These are phyloP conservation scores for Cyclina sinensis DNA, from an alignment of 1,140 invertebrate species.

Conservation along the genomic window DNA sequence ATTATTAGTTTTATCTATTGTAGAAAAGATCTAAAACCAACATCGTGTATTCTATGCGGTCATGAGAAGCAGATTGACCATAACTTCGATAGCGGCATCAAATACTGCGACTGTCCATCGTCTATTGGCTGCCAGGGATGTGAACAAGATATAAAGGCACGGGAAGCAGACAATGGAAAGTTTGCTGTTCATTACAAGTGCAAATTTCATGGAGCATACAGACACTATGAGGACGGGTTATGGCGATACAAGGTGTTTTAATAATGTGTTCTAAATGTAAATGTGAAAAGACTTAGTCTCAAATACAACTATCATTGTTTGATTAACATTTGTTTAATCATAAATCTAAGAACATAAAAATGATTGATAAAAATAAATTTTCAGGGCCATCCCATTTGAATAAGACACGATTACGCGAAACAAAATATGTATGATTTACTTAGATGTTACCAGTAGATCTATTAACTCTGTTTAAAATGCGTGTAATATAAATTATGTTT, in stretches of 20 bases:
- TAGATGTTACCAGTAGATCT: too few species aligned
- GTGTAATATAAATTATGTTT: too few species aligned
- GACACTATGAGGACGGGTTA: conserved; percentile 59
- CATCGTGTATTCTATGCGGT: conserved; percentile 52
- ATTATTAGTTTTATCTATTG: background rate
- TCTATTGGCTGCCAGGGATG: conserved; percentile 26
- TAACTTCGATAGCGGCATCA: background rate
- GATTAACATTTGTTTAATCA: too few species aligned
- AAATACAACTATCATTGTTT: too few species aligned
- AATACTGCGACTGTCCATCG: conserved; percentile 33
- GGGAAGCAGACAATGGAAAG: background rate
- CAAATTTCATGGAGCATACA: conserved; percentile 52
- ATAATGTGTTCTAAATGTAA: too few species aligned
- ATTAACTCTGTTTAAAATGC: too few species aligned
- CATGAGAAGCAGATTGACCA: conserved; percentile 14
- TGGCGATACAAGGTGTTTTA: conserved; percentile 52
- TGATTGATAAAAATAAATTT: too few species aligned
- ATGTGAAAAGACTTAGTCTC: too few species aligned
- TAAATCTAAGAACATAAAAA: too few species aligned
- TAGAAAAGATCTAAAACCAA: conserved; percentile 25
- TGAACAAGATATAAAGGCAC: conserved; percentile 15
- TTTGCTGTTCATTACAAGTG: conserved; percentile 38
- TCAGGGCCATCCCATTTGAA: too few species aligned
- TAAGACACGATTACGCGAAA: too few species aligned
- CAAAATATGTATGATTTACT: too few species aligned